Conservation (phyloP, 2,888 invertebrate genomes). For the Leucophenga montana region DNA sequence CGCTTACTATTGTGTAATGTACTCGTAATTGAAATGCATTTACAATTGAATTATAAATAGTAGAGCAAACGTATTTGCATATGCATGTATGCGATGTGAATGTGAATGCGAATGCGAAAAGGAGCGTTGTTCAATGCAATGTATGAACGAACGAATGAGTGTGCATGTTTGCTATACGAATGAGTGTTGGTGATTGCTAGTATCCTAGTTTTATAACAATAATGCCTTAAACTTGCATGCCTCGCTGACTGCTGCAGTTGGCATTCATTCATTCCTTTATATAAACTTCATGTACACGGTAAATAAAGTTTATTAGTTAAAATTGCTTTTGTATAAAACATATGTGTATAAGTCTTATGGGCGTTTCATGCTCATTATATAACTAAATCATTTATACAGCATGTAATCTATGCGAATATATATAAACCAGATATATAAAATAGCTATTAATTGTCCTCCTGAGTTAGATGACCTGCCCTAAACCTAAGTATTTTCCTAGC, state of each 20-base stretch:
- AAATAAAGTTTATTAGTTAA: no score
- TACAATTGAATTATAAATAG: conserved; percentile 65
- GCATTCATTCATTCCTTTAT: not conserved
- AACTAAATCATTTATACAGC: no score
- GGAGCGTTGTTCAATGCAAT: conserved; percentile 31
- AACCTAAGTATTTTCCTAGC: no score
- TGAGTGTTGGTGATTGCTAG: conserved; percentile 19
- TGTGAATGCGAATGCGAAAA: conserved; percentile 10
- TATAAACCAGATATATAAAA: no score
- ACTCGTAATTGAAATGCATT: conserved; percentile 67
- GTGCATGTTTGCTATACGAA: conserved; percentile 24
- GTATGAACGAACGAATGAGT: conserved; percentile 29
- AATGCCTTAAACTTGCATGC: conserved; percentile 23
- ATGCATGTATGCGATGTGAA: no score
- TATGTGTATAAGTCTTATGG: no score
- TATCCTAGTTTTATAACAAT: conserved; percentile 29
- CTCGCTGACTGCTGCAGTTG: not conserved
- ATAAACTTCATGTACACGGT: no score
- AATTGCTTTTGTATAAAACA: no score
- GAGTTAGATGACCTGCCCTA: no score
- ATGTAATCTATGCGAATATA: no score
- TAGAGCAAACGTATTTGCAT: conserved; percentile 50
- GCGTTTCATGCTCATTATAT: no score
- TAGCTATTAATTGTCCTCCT: no score
- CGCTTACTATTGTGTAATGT: conserved; percentile 56